A percentile compares a stretch with the other conserved stretches of the same genome.
These are phyloP conservation scores for Lamellibrachia columna DNA, from an alignment of 2,888 invertebrate genomes.

Conservation along the genomic window DNA sequence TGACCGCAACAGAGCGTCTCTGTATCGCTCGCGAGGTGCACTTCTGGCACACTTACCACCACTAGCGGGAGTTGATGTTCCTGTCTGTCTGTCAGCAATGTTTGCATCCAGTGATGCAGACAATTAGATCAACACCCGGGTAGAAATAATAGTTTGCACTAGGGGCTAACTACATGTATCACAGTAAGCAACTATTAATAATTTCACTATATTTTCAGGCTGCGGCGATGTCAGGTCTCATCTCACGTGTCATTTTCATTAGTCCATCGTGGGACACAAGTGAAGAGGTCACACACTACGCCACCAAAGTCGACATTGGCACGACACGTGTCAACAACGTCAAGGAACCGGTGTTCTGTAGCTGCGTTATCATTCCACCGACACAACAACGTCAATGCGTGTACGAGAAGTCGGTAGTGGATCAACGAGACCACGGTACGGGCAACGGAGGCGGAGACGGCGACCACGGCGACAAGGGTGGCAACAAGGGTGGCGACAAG, in stretches of 20 bases:
- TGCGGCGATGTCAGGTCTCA: conserved; percentile 48
- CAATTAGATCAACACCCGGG: background rate
- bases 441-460: background rate
- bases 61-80: no score
- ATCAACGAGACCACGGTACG: no score
- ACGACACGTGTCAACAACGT: background rate
- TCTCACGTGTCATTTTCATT: conserved; percentile 53
- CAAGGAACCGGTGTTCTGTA: background rate
- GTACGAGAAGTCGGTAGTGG: background rate
- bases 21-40: no score
- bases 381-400: background rate
- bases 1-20: no score
- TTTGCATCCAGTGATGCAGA: no score
- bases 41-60: no score
- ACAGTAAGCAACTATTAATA: background rate
- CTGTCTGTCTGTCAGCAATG: no score
- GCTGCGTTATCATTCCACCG: background rate
- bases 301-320: background rate
- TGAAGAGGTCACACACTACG: background rate
- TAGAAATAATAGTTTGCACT: no score
- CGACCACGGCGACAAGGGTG: background rate
- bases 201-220: conserved; percentile 42
- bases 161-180: no score
- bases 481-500: background rate
- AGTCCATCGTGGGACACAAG: conserved; percentile 52